Conservation (phyloP, 2,113 vertebrate genomes). For the Camarhynchus parvulus region DNA sequence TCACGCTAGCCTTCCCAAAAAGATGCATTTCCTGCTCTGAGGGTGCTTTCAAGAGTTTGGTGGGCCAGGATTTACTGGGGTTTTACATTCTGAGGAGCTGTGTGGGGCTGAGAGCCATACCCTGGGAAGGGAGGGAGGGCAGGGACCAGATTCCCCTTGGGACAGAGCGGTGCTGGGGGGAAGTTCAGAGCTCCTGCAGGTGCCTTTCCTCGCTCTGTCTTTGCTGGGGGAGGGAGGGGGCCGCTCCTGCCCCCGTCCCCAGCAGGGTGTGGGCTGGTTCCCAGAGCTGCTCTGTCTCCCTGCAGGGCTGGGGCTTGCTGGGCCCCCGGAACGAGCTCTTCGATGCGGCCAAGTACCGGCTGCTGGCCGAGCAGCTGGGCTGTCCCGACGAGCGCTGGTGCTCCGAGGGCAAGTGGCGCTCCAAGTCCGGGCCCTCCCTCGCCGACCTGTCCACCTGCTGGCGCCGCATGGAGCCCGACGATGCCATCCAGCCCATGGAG, state of each 20-base stretch:
- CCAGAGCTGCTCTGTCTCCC: background rate
- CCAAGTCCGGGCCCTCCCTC: conserved; percentile 68
- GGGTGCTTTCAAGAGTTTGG: background rate
- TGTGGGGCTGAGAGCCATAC: background rate
- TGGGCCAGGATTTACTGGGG: no score
- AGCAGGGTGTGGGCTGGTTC: background rate
- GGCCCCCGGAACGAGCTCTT: conserved; percentile 84
- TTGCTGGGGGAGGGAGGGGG: no score
- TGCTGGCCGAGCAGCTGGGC: conserved; percentile 72
- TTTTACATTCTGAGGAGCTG: background rate
- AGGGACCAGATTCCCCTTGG: background rate
- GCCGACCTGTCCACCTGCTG: conserved; percentile 71
- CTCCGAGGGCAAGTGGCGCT: conserved; percentile 75
- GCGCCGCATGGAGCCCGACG: conserved; percentile 75
- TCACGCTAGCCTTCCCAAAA: background rate
- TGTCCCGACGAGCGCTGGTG: conserved; percentile 75
- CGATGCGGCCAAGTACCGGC: conserved; percentile 68
- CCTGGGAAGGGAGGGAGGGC: background rate
- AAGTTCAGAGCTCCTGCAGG: background rate
- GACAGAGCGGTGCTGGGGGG: background rate
- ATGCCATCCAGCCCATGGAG: conserved; percentile 75
- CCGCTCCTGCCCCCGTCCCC: accelerated
- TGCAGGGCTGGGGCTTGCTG: conserved; percentile 89
- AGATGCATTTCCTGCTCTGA: background rate
- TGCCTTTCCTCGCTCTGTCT: background rate